These are phyloP conservation scores for Macropus fuliginosus DNA, from an alignment of 2,797 vertebrate genomes.

Conservation along the genomic window DNA sequence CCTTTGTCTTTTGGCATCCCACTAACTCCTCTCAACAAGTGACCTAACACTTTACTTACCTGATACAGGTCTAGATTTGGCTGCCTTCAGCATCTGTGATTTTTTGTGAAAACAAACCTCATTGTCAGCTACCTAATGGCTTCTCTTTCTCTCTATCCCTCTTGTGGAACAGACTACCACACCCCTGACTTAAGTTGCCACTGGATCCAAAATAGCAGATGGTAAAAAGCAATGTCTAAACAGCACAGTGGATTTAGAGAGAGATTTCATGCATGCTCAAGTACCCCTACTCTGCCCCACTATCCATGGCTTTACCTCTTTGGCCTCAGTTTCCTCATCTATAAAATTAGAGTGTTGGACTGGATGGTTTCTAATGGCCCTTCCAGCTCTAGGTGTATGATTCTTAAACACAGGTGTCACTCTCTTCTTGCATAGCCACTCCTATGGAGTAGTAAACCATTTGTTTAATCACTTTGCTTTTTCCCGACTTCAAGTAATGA, in stretches of 20 bases:
- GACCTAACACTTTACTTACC: not conserved
- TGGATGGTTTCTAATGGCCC: not conserved
- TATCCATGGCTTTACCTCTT: not conserved
- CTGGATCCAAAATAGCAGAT: not conserved
- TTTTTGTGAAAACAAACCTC: not conserved
- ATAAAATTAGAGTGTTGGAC: not conserved
- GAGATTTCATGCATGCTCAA: not conserved
- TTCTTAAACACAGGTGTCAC: not conserved
- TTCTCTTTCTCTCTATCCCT: not conserved
- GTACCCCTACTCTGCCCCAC: not conserved
- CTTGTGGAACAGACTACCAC: not conserved
- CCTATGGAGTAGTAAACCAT: conserved; percentile 80
- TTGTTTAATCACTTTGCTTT: conserved; percentile 87
- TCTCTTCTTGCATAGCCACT: conserved; percentile 6
- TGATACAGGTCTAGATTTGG: not conserved
- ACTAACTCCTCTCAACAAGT: not conserved
- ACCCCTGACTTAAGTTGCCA: not conserved
- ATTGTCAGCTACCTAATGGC: not conserved
- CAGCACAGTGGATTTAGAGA: not conserved
- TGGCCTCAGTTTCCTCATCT: not conserved
- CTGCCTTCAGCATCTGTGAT: not conserved
- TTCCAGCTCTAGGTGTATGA: not conserved
- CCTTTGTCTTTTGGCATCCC: not conserved
- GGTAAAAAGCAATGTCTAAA: not conserved
- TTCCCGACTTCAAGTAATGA: conserved; percentile 84